phyloP scores from a whole-genome alignment of 2,797 vertebrate genomes.

The Peromyscus nudipes region DNA sequence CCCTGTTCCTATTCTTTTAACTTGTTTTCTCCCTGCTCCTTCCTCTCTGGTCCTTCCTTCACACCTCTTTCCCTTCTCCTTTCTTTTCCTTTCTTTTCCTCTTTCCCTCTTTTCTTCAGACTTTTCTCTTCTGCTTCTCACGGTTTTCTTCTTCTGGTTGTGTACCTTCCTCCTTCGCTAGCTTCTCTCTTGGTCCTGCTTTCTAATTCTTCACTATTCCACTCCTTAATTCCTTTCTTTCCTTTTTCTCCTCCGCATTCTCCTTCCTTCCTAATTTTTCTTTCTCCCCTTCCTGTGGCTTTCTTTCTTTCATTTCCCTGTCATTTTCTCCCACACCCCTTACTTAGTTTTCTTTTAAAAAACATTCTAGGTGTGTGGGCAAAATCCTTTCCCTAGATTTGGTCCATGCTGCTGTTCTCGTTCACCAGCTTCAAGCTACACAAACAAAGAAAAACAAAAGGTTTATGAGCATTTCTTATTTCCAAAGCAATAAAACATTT shows the following conservation, averaged over 20 bases:
- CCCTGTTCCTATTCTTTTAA: too few species aligned
- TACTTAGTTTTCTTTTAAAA: conserved; percentile 6
- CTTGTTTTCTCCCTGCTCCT: background rate
- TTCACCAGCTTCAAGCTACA: conserved; percentile 57
- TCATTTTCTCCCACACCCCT: background rate
- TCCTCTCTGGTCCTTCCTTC: background rate
- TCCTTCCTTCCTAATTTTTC: background rate
- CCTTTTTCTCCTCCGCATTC: too few species aligned
- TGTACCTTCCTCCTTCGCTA: background rate
- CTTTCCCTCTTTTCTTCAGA: background rate
- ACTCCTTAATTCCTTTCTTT: too few species aligned
- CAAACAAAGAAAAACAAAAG: conserved; percentile 68
- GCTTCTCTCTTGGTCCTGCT: background rate
- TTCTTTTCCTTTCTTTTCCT: rapidly evolving
- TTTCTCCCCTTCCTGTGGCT: background rate
- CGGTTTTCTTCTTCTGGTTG: too few species aligned
- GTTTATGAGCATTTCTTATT: conserved; percentile 76
- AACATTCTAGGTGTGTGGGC: conserved; percentile 5
- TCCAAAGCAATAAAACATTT: conserved; percentile 83
- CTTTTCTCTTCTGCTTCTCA: rapidly evolving
- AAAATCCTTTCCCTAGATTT: conserved; percentile 24
- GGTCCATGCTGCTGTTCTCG: background rate
- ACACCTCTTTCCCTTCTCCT: rapidly evolving
- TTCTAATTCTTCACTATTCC: too few species aligned
- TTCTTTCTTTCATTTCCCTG: background rate